Evolutionary conservation across 1,140 invertebrate genomes (phyloP).

Genomic region (Drosophila guanche): DNA sequence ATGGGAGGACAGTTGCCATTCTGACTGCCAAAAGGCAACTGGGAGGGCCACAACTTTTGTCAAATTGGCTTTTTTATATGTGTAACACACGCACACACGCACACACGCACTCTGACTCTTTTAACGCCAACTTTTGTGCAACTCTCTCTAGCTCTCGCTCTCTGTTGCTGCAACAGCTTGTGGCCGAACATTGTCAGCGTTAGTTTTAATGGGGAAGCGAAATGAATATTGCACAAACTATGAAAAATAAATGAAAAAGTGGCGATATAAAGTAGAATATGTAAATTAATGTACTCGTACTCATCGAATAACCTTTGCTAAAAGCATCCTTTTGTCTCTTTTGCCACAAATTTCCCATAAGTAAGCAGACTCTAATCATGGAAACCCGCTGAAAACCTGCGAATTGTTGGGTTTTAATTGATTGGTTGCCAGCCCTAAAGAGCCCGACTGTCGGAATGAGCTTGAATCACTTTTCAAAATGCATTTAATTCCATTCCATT

Average conservation of each 20-base stretch:
- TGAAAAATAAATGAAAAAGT: neutral
- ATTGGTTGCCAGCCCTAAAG: no score
- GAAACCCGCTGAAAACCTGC: no score
- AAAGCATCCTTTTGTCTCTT: neutral
- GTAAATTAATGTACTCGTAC: no score
- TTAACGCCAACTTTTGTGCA: no score
- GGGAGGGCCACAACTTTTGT: slow-evolving; percentile 58
- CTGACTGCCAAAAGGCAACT: slow-evolving; percentile 12
- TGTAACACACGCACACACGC: no score
- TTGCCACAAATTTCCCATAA: neutral
- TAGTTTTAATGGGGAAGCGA: slow-evolving; percentile 50
- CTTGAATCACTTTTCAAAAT: slow-evolving; percentile 76
- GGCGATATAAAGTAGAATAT: no score
- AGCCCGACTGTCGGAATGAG: slow-evolving; percentile 5
- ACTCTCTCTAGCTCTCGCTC: neutral
- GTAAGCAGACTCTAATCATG: neutral
- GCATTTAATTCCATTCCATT: slow-evolving; percentile 77
- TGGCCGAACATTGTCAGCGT: slow-evolving; percentile 48
- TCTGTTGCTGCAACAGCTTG: slow-evolving; percentile 62
- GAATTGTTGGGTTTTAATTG: no score
- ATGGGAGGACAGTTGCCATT: slow-evolving; percentile 43
- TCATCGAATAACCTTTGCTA: no score
- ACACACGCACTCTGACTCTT: no score
- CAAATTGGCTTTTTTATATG: slow-evolving; percentile 61
- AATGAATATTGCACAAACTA: slow-evolving; percentile 7